These are phyloP conservation scores for Nephila pilipes DNA, from an alignment of 1,140 invertebrate species.

Conservation along the genomic window DNA sequence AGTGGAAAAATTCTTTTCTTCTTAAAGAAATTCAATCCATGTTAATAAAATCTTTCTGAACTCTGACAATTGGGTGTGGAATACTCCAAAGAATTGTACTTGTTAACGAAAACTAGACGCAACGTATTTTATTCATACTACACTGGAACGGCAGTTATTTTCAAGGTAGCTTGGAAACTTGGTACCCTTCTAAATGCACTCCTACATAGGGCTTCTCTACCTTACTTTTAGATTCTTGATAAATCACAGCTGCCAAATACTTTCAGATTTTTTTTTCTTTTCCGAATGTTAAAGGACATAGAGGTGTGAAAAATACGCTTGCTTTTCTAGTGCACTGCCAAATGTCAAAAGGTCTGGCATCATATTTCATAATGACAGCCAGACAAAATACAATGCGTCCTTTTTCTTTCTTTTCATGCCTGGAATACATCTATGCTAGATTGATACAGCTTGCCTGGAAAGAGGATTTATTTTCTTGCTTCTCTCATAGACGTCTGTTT, in stretches of 20 bases:
- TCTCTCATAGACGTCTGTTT: background rate
- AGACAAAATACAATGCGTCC: slow-evolving; percentile 64
- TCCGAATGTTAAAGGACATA: slow-evolving; percentile 40
- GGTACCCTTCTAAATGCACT: slow-evolving; percentile 2
- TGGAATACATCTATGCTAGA: background rate
- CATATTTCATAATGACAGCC: slow-evolving; percentile 71
- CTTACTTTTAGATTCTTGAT: slow-evolving; percentile 34
- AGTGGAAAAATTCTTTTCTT: background rate
- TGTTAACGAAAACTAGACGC: background rate
- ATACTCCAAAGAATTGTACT: background rate
- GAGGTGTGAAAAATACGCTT: slow-evolving; percentile 68
- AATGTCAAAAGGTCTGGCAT: slow-evolving; percentile 62
- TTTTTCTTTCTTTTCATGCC: slow-evolving; percentile 40
- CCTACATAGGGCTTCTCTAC: background rate
- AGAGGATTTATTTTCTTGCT: background rate
- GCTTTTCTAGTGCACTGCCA: slow-evolving; percentile 39
- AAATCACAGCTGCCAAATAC: slow-evolving; percentile 54
- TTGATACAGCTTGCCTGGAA: slow-evolving; percentile 15
- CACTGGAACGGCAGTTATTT: background rate
- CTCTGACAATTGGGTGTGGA: background rate
- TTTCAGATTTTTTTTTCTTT: slow-evolving; percentile 42
- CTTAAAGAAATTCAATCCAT: background rate
- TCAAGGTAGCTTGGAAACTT: background rate
- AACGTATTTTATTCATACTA: background rate
- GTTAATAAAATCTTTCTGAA: background rate